phyloP scores from a whole-genome alignment of 1,140 invertebrate genomes.

The Caerostris darwini region DNA sequence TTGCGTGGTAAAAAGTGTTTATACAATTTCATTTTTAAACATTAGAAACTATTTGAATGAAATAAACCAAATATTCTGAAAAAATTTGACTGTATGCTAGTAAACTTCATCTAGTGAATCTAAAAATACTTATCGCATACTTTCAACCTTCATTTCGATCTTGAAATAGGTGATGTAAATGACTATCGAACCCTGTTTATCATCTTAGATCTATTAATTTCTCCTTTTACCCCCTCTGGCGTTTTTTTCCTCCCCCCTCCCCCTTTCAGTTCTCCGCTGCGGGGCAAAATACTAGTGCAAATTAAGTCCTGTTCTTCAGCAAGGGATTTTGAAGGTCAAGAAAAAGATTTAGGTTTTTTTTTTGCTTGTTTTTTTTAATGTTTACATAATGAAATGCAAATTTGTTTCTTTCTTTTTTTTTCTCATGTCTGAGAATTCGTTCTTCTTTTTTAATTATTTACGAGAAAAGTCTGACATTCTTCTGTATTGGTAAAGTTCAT shows the following conservation, averaged over 20 bases:
- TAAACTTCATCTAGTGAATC: background rate
- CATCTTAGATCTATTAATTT: slow-evolving; percentile 56
- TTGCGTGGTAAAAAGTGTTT: too few relatives aligned
- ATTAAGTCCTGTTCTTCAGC: slow-evolving; percentile 7
- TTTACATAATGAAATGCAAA: slow-evolving; percentile 59
- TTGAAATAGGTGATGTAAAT: slow-evolving; percentile 44
- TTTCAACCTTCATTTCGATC: slow-evolving; percentile 15
- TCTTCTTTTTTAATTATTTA: slow-evolving; percentile 31
- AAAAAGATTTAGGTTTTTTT: background rate
- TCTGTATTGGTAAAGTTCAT: background rate
- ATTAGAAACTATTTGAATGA: background rate
- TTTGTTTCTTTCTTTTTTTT: slow-evolving; percentile 7
- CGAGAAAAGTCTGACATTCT: background rate
- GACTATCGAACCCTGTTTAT: slow-evolving; percentile 55
- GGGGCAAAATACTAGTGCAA: slow-evolving; percentile 23
- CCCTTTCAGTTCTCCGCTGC: slow-evolving; percentile 1
- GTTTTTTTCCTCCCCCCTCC: background rate
- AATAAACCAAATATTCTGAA: background rate
- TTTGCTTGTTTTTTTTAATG: background rate
- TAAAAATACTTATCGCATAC: background rate
- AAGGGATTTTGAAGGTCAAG: slow-evolving; percentile 25
- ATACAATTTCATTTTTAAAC: too few relatives aligned
- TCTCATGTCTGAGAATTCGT: background rate
- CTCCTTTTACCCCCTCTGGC: background rate
- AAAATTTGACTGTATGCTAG: background rate